A percentile compares a stretch with the other conserved stretches of the same genome.
phyloP scores from a whole-genome alignment of 2,113 vertebrate species.

The Dolichotis patagonum region DNA sequence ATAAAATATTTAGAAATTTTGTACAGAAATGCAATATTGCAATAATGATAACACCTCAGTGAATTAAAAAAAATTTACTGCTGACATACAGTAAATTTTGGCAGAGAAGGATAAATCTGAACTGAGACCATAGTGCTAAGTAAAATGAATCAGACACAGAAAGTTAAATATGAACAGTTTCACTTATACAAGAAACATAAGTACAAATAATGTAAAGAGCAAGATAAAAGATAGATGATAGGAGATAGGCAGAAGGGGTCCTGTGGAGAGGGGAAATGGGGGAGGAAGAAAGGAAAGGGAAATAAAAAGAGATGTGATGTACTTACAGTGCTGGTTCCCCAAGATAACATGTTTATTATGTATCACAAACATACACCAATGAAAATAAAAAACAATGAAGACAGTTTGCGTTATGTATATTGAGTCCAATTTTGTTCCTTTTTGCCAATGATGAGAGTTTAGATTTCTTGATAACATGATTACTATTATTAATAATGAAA shows the following conservation, averaged over 20 bases:
- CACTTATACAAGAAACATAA: not conserved
- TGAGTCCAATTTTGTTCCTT: not conserved
- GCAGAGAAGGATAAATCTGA: not conserved
- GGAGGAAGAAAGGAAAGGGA: not conserved
- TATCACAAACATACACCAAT: not conserved
- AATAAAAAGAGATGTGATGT: not conserved
- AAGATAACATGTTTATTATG: not conserved
- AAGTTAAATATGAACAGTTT: not conserved
- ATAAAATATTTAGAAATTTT: not conserved
- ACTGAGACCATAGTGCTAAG: not conserved
- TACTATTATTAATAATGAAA: not conserved
- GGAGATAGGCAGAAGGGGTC: not conserved
- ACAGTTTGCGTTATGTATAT: not conserved
- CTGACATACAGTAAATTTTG: not conserved
- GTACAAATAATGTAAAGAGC: not conserved
- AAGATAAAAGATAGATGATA: not conserved
- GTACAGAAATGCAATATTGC: not conserved
- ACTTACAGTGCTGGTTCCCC: not conserved
- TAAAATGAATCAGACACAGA: not conserved
- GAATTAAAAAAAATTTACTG: not conserved
- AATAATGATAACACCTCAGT: not conserved
- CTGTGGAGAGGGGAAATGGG: not conserved
- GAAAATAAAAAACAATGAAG: not conserved
- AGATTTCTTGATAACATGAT: not conserved
- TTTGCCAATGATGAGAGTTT: not conserved